Evolutionary conservation across 1,140 invertebrate species (phyloP), one percentile per base, ranked within the genome.

Genomic region (Cotesia typhae): DNA sequence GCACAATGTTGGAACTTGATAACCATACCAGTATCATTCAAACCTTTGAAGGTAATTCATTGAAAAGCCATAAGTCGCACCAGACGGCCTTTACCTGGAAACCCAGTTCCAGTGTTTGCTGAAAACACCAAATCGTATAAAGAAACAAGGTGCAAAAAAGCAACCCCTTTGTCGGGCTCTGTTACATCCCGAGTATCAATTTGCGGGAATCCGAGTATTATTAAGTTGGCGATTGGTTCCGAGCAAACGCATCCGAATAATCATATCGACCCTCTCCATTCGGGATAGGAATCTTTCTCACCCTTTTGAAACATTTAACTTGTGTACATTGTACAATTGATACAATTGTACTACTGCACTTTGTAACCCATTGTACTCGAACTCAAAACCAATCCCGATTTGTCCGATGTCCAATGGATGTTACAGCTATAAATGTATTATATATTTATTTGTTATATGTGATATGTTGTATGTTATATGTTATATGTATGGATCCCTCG

Each of bases 401-500:
- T 47, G 10, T 14, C 17, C 28, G 28, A 53, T n/a, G 67, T 28
- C 63, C 41, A 64, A 35, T 68, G 73, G 71, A 77, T 70, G 74
- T 47, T 47, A 47, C 41, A 9, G 41, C 41, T 47, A 47, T 47
- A 47, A 47, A 47, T 47, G 41, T 47, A 9, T 9, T 47, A 47
- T 47, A 28, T 28, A 28, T 28, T 28, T 28, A 28, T 28, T 28
- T 28, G 28, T 28, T 28, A 28, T 28, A 28, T 72, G 9, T 20
- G 10, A 59, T 20, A 37, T 51, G 6, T 28, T 28, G 28, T 28
- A 28, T 28, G 28, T 28, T 28, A 28, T 28, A 28, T 28, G 28
- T 68, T 36, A 61, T 66, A 71, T 80, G 72, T 74, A 78, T 80
- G 80, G 81, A 28, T 53, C 82, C 83, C 80, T 36, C 20, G 38